These are phyloP conservation scores for Brachirus orientalis DNA, from an alignment of 2,113 vertebrate genomes.

Conservation along the genomic window DNA sequence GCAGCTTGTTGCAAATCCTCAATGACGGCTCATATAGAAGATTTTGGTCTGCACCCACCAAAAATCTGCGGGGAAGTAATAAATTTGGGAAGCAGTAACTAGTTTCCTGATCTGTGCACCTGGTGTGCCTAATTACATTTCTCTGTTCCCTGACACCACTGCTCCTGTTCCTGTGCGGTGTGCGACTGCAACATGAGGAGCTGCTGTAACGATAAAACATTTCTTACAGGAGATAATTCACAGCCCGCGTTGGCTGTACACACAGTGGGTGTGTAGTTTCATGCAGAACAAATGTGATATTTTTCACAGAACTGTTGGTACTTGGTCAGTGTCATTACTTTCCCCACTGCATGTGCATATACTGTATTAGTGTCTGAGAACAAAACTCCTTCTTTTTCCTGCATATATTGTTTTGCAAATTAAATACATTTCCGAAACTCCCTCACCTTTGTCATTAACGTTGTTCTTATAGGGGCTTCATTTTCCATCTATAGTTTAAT, in stretches of 20 bases:
- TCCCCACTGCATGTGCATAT: no score
- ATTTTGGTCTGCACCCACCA: conserved; percentile 83
- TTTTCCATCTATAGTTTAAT: no score
- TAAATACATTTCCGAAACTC: no score
- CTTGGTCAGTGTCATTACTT: no score
- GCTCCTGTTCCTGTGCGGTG: conserved; percentile 69
- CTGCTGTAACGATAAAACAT: conserved; percentile 29
- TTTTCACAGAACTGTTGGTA: no score
- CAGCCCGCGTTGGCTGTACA: conserved; percentile 18
- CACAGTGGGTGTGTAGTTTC: conserved; percentile 1
- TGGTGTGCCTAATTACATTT: conserved; percentile 94
- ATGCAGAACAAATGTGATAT: neutral
- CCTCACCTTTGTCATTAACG: no score
- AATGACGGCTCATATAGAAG: conserved; percentile 84
- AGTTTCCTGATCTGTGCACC: conserved; percentile 91
- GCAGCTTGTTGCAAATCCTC: conserved; percentile 77
- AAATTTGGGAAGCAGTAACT: conserved; percentile 94
- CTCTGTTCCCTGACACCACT: conserved; percentile 79
- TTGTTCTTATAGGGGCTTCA: no score
- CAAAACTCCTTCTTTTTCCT: no score
- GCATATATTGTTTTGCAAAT: no score
- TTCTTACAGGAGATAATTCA: conserved; percentile 27
- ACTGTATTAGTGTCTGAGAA: no score
- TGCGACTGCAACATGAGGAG: conserved; percentile 31
- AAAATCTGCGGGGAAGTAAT: conserved; percentile 92